Evolutionary conservation across 2,113 vertebrate species (phyloP).

Genomic region (Columbina picui): DNA sequence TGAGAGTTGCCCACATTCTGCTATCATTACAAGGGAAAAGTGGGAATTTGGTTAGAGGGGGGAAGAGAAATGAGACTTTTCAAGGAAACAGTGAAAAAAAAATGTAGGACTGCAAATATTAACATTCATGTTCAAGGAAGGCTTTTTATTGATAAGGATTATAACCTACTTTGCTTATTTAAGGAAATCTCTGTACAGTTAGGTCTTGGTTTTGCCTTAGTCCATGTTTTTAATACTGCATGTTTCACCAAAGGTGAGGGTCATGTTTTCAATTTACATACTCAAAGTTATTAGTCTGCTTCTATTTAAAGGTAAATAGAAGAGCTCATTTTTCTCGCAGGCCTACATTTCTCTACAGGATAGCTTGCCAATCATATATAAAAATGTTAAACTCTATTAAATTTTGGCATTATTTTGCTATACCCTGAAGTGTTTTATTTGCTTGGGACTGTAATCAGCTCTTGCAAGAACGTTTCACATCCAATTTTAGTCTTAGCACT

Average conservation of each 20-base stretch:
- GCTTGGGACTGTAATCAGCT: not conserved
- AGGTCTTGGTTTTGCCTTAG: not conserved
- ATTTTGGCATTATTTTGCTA: not conserved
- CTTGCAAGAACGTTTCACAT: not conserved
- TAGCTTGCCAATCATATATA: not conserved
- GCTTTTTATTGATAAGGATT: not conserved
- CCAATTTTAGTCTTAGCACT: slow-evolving; percentile 41
- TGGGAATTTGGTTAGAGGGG: slow-evolving; percentile 22
- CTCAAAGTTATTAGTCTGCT: slow-evolving; percentile 27
- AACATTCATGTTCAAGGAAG: not conserved
- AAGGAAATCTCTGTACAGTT: not conserved
- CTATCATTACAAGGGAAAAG: slow-evolving; percentile 63
- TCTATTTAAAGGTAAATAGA: slow-evolving; percentile 53
- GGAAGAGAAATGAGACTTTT: not conserved
- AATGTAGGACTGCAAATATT: not conserved
- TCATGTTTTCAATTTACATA: slow-evolving; percentile 56
- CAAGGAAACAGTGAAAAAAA: not conserved
- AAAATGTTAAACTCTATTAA: slow-evolving; percentile 15
- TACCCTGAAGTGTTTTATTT: slow-evolving; percentile 14
- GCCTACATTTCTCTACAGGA: not conserved
- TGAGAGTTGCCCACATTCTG: slow-evolving; percentile 69
- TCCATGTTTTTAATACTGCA: not conserved
- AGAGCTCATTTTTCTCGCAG: slow-evolving; percentile 42
- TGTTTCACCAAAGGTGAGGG: slow-evolving; percentile 5
- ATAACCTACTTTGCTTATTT: not conserved